Percentiles rank a stretch among this genome's conserved stretches.
These are phyloP conservation scores for Hoplostethus mediterraneus DNA, from an alignment of 2,797 vertebrate species.

Conservation along the genomic window DNA sequence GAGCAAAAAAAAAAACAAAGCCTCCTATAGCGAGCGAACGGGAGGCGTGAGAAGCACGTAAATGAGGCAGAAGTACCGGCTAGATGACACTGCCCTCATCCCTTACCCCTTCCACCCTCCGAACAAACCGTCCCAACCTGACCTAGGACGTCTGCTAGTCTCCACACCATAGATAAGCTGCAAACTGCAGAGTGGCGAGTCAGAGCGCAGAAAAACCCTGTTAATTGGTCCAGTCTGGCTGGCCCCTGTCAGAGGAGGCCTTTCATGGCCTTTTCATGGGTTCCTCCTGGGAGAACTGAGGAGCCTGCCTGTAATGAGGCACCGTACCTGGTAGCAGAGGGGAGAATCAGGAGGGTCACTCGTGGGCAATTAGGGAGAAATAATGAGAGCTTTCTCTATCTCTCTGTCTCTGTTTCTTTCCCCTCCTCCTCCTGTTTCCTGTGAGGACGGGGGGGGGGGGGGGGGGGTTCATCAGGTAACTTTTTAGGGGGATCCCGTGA, in stretches of 20 bases:
- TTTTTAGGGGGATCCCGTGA: slow-evolving; percentile 64
- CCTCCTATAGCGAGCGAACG: neutral
- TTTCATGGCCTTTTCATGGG: slow-evolving; percentile 84
- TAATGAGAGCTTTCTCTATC: slow-evolving; percentile 84
- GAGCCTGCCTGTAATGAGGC: slow-evolving; percentile 83
- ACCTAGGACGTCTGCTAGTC: slow-evolving; percentile 63
- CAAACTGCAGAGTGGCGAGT: slow-evolving; percentile 72
- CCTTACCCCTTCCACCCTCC: slow-evolving; percentile 31
- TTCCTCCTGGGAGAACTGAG: slow-evolving; percentile 77
- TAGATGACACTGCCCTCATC: slow-evolving; percentile 36
- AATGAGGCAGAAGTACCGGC: slow-evolving; percentile 20
- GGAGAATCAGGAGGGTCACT: slow-evolving; percentile 83
- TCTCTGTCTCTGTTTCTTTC: slow-evolving; percentile 59
- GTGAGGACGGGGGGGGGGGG: slow-evolving; percentile 44
- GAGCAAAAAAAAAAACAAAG: neutral
- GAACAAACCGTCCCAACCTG: slow-evolving; percentile 64
- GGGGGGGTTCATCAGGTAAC: slow-evolving; percentile 67
- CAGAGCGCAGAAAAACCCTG: slow-evolving; percentile 72
- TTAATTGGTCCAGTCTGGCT: slow-evolving; percentile 84
- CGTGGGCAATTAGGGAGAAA: slow-evolving; percentile 87
- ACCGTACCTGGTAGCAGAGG: slow-evolving; percentile 78
- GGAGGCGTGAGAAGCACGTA: slow-evolving; percentile 39
- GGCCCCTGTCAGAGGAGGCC: slow-evolving; percentile 82
- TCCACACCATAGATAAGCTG: slow-evolving; percentile 66
- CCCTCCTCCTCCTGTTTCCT: slow-evolving; percentile 43